phyloP scores from a whole-genome alignment of 1,140 invertebrate genomes.

The Pseudomyrmex dendroicus region DNA sequence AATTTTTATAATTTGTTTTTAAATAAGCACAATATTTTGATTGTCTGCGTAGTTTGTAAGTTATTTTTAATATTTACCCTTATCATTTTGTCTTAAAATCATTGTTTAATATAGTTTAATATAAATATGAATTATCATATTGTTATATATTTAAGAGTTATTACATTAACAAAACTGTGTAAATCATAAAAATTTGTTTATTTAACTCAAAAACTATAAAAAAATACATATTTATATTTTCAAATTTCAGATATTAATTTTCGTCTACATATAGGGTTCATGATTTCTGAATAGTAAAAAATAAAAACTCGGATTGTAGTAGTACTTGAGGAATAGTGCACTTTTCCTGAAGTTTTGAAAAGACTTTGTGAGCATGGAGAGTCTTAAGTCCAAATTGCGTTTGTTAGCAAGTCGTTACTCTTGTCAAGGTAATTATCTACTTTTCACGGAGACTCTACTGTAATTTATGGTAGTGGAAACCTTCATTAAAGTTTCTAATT shows the following conservation, averaged over 20 bases:
- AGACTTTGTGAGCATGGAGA: conserved; percentile 57
- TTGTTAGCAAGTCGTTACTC: conserved; percentile 79
- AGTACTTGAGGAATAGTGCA: conserved; percentile 34
- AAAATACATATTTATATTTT: too few relatives aligned
- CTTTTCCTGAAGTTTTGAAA: conserved; percentile 45
- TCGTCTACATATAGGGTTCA: too few relatives aligned
- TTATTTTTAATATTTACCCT: too few relatives aligned
- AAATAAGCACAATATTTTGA: too few relatives aligned
- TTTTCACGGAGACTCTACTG: conserved; percentile 69
- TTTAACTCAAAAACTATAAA: too few relatives aligned
- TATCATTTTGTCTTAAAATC: conserved; percentile 27
- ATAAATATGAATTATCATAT: too few relatives aligned
- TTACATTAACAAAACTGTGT: too few relatives aligned
- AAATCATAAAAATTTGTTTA: too few relatives aligned
- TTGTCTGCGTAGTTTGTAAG: too few relatives aligned
- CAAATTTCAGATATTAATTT: too few relatives aligned
- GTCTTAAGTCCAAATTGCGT: conserved; percentile 76
- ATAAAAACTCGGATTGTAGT: neutral
- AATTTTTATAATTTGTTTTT: too few relatives aligned
- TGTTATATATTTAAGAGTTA: too few relatives aligned
- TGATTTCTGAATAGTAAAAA: neutral
- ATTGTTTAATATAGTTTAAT: neutral
- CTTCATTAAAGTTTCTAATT: conserved; percentile 78
- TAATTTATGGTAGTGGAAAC: conserved; percentile 72
- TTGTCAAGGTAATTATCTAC: conserved; percentile 79